Percentiles rank a stretch among this genome's conserved stretches.
Conservation (phyloP, 1,140 invertebrate genomes). For the Drosophila jambulina region DNA sequence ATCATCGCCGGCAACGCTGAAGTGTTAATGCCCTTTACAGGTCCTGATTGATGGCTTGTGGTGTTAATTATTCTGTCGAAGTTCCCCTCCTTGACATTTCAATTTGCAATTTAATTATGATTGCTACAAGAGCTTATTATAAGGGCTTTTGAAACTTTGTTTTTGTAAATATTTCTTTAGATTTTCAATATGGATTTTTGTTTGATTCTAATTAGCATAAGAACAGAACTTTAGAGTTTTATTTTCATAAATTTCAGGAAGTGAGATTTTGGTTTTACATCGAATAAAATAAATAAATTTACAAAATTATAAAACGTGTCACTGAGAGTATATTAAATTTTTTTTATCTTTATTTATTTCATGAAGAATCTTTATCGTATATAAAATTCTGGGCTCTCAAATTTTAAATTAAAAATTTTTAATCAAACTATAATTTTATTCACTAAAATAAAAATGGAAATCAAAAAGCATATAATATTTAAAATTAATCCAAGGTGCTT, state of each 20-base stretch:
- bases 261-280: background rate
- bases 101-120: conserved; percentile 1
- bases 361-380: background rate
- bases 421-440: too few relatives aligned
- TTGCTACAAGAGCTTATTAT: background rate
- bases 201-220: background rate
- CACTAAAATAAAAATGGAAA: background rate
- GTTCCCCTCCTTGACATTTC: background rate
- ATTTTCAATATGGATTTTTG: background rate
- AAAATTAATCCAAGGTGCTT: too few relatives aligned
- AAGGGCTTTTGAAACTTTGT: background rate
- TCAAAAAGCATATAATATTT: too few relatives aligned
- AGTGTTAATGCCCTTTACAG: conserved; percentile 32
- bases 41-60: conserved; percentile 37
- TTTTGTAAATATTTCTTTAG: background rate
- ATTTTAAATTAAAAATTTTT: background rate
- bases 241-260: background rate
- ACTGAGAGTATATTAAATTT: background rate
- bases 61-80: conserved; percentile 3
- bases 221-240: background rate
- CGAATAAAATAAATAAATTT: background rate
- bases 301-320: background rate
- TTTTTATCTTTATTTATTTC: too few relatives aligned
- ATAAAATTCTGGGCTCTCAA: background rate
- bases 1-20: conserved; percentile 1